Evolutionary conservation across 2,113 vertebrate genomes (phyloP).

Genomic region (Illadopsis cleaveri): DNA sequence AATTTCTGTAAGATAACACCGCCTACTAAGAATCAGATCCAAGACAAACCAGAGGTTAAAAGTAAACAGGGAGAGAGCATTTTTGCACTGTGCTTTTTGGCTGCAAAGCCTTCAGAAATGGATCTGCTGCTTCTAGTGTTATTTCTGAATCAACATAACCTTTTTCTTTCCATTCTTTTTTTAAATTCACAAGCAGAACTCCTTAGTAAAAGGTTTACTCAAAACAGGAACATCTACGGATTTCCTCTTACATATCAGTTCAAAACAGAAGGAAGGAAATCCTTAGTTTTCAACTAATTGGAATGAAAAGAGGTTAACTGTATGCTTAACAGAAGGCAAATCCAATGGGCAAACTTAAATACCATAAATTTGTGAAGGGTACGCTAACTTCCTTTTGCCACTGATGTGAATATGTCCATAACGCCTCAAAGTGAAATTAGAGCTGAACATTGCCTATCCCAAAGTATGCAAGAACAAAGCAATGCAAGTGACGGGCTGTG

Average conservation of each 20-base stretch:
- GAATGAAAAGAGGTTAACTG: slow-evolving; percentile 59
- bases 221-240: slow-evolving; percentile 84
- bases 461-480: background rate
- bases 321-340: slow-evolving; percentile 49
- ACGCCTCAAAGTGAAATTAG: background rate
- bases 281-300: slow-evolving; percentile 68
- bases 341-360: slow-evolving; percentile 11
- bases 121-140: background rate
- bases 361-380: background rate
- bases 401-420: background rate
- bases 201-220: slow-evolving; percentile 66
- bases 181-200: slow-evolving; percentile 22
- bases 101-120: slow-evolving; percentile 3
- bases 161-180: slow-evolving; percentile 54
- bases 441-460: background rate
- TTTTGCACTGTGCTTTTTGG: slow-evolving; percentile 11
- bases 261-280: slow-evolving; percentile 83
- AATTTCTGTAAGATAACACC: slow-evolving; percentile 49
- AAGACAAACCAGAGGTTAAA: slow-evolving; percentile 66
- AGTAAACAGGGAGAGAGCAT: slow-evolving; percentile 36
- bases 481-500: rapidly evolving
- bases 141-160: slow-evolving; percentile 10
- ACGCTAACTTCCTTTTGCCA: background rate
- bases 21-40: slow-evolving; percentile 61
- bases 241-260: slow-evolving; percentile 84